phyloP scores from a whole-genome alignment of 2,797 vertebrate species.

The Threskiornis aethiopicus region DNA sequence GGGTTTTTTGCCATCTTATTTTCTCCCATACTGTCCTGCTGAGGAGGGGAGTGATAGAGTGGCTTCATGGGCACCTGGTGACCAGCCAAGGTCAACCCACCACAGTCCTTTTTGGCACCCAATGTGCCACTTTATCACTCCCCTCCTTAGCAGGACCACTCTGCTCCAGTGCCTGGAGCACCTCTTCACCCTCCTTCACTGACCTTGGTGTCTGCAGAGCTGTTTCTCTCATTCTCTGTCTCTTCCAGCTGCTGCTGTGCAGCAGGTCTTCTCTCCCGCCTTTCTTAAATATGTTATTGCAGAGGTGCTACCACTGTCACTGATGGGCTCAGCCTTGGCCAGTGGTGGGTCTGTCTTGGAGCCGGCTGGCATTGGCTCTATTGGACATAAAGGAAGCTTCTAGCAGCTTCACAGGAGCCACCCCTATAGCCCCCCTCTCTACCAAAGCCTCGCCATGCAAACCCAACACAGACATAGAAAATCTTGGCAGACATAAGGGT shows the following conservation, averaged over 20 bases:
- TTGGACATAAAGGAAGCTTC: background rate
- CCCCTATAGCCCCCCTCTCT: no score
- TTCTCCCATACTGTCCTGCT: no score
- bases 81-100: no score
- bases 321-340: background rate
- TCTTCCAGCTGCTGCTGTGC: background rate
- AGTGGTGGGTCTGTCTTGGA: rapidly evolving
- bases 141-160: background rate
- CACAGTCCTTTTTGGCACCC: no score
- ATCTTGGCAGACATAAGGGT: background rate
- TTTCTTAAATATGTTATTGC: background rate
- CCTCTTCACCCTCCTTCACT: background rate
- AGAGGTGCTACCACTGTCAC: rapidly evolving
- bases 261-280: no score
- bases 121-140: background rate
- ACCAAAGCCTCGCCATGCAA: background rate
- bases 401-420: background rate
- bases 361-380: background rate
- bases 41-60: no score
- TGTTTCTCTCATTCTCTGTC: background rate
- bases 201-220: background rate
- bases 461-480: background rate
- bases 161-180: background rate
- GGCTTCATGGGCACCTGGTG: no score
- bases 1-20: no score